Percentiles rank a stretch among this genome's conserved stretches.
These are phyloP conservation scores for Polydrusus pterygomalis DNA, from an alignment of 2,888 invertebrate species.

Conservation along the genomic window DNA sequence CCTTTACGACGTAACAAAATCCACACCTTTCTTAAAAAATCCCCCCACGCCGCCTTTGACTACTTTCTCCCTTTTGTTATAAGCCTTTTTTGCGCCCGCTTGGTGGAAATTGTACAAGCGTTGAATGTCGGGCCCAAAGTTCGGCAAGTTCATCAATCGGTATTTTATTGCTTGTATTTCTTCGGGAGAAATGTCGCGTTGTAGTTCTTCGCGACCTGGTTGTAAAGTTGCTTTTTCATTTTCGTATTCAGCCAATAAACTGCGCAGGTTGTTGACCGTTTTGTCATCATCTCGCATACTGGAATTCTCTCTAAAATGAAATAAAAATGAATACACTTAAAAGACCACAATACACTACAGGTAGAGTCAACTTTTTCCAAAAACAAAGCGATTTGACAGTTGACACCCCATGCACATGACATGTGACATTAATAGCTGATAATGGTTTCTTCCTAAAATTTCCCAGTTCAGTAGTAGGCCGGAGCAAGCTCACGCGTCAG, in stretches of 20 bases:
- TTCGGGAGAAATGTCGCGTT: slow-evolving; percentile 51
- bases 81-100: neutral
- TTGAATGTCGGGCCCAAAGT: slow-evolving; percentile 63
- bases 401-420: too few species aligned
- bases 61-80: neutral
- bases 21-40: neutral
- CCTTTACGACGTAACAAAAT: neutral
- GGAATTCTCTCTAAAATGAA: too few species aligned
- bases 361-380: too few species aligned
- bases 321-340: too few species aligned
- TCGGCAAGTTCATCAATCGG: slow-evolving; percentile 61
- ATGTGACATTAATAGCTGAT: too few species aligned
- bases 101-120: slow-evolving; percentile 40
- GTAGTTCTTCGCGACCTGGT: too few species aligned
- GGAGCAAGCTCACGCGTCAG: too few species aligned
- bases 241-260: slow-evolving; percentile 59
- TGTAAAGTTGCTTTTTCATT: slow-evolving; percentile 60
- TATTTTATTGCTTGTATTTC: slow-evolving; percentile 58
- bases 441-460: too few species aligned
- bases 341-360: too few species aligned
- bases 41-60: neutral
- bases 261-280: slow-evolving; percentile 57
- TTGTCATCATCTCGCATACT: too few species aligned
- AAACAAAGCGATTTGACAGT: too few species aligned
- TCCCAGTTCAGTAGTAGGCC: too few species aligned